These are phyloP conservation scores for Apomyelois bistriatella DNA, from an alignment of 2,888 invertebrate genomes.

Conservation along the genomic window DNA sequence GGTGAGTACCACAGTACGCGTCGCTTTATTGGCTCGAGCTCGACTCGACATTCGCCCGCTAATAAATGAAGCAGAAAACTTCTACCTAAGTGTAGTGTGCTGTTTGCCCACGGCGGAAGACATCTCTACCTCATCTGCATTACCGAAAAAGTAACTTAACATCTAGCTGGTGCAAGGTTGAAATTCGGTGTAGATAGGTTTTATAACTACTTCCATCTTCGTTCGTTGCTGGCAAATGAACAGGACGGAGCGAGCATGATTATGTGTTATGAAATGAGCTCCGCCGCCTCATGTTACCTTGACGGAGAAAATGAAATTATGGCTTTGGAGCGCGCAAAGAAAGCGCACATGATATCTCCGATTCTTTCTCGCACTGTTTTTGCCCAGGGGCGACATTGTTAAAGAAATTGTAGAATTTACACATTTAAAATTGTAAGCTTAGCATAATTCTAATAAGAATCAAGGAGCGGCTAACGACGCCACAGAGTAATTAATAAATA, in stretches of 20 bases:
- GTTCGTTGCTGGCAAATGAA: slow-evolving; percentile 37
- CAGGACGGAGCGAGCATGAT: slow-evolving; percentile 52
- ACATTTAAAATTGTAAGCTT: slow-evolving; percentile 11
- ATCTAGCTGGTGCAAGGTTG: slow-evolving; percentile 42
- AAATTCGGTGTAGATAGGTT: slow-evolving; percentile 47
- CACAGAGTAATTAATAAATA: too few relatives aligned
- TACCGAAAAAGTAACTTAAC: slow-evolving; percentile 51
- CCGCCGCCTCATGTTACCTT: slow-evolving; percentile 65
- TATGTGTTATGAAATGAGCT: slow-evolving; percentile 76
- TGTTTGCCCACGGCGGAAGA: slow-evolving; percentile 62
- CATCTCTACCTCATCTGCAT: slow-evolving; percentile 36
- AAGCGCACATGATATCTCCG: slow-evolving; percentile 56
- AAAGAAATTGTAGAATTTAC: slow-evolving; percentile 11
- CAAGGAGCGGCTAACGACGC: too few relatives aligned
- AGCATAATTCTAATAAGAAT: too few relatives aligned
- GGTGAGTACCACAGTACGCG: slow-evolving; percentile 43
- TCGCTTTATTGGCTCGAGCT: slow-evolving; percentile 69
- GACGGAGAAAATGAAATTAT: slow-evolving; percentile 72
- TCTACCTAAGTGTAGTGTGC: slow-evolving; percentile 60
- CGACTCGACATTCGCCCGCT: slow-evolving; percentile 67
- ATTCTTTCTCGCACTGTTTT: slow-evolving; percentile 33
- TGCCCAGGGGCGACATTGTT: slow-evolving; percentile 10
- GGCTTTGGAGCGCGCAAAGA: slow-evolving; percentile 61
- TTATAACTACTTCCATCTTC: slow-evolving; percentile 44
- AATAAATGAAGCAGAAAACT: slow-evolving; percentile 79